Conservation (phyloP, 2,797 vertebrate species). For the Micrastur ruficollis region DNA sequence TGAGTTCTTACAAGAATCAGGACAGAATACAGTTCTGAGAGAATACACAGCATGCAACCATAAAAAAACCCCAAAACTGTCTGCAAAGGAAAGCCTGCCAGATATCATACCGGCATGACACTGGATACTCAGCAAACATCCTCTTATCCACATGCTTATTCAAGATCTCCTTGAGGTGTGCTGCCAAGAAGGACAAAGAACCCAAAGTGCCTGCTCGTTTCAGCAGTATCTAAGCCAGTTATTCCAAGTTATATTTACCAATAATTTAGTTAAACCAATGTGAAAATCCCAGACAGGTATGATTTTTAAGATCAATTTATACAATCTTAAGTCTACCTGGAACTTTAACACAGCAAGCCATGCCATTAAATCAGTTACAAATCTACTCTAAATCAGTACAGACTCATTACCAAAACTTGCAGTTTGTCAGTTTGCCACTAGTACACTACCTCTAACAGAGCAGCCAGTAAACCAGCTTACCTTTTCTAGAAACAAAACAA, state of each 20-base stretch:
- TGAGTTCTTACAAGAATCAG: rapidly evolving
- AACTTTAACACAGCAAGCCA: background rate
- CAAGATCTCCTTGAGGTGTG: background rate
- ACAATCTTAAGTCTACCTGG: background rate
- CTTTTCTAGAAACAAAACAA: background rate
- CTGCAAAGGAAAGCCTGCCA: background rate
- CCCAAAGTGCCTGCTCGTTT: background rate
- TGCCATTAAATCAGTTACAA: background rate
- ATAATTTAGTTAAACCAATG: background rate
- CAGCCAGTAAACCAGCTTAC: background rate
- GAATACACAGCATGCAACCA: background rate
- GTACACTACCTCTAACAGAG: background rate
- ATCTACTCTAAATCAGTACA: background rate
- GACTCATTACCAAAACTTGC: background rate
- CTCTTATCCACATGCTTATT: background rate
- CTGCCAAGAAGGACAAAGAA: background rate
- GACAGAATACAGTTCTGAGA: background rate
- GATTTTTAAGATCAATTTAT: background rate
- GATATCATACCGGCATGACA: background rate
- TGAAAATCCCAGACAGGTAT: background rate
- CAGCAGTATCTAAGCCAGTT: background rate
- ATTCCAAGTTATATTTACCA: background rate
- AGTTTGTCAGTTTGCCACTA: background rate
- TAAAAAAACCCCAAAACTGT: background rate
- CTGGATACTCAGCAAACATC: background rate